phyloP scores from a whole-genome alignment of 2,113 vertebrate species.

The Lagopus muta region DNA sequence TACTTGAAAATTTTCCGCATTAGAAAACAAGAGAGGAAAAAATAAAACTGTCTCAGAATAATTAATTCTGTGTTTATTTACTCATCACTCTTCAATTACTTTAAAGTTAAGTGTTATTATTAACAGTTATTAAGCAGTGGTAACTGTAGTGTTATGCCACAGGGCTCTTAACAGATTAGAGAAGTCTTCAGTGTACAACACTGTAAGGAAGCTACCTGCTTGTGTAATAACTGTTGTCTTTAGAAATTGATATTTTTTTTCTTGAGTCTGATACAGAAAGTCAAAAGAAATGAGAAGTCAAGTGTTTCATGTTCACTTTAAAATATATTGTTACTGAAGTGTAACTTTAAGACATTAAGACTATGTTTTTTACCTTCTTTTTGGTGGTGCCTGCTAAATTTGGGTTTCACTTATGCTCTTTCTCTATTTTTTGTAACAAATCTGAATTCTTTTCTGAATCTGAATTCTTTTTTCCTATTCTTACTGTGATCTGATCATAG shows the following conservation, averaged over 20 bases:
- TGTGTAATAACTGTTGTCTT: not conserved
- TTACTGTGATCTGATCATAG: not conserved
- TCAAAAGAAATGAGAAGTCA: not conserved
- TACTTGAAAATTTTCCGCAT: not conserved
- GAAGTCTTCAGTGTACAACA: not conserved
- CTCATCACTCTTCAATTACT: not conserved
- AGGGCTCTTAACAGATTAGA: not conserved
- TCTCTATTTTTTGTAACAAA: not conserved
- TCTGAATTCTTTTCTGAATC: not conserved
- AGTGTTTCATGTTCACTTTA: not conserved
- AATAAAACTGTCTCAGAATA: not conserved
- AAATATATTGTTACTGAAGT: not conserved
- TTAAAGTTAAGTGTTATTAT: not conserved
- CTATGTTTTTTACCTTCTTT: not conserved
- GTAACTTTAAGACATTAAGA: not conserved
- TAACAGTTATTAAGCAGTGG: not conserved
- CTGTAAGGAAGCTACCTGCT: not conserved
- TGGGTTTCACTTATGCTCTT: not conserved
- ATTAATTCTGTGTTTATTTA: not conserved
- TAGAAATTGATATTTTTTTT: not conserved
- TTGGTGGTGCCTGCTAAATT: not conserved
- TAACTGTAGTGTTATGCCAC: not conserved
- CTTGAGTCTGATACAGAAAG: not conserved
- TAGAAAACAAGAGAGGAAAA: not conserved
- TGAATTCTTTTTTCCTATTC: not conserved